Evolutionary conservation across 2,113 vertebrate genomes (phyloP).

Genomic region (Nothocercus nigrocapillus): DNA sequence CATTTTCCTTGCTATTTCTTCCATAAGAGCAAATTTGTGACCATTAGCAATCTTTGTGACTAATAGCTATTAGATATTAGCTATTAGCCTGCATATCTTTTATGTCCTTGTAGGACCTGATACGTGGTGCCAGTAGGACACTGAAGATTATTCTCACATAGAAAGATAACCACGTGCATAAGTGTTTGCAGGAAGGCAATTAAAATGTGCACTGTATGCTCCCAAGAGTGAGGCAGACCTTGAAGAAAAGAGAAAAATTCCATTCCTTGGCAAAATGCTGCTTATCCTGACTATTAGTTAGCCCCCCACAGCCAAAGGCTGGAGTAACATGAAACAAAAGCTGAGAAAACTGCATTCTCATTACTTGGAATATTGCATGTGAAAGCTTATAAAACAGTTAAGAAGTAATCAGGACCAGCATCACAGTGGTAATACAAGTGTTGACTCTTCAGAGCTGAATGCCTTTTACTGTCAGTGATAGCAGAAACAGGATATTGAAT

Average conservation of each 20-base stretch:
- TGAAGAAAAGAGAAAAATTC: slow-evolving; percentile 18
- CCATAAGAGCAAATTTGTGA: slow-evolving; percentile 10
- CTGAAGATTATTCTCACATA: slow-evolving; percentile 8
- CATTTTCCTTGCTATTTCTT: slow-evolving; percentile 19
- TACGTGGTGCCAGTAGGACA: background rate
- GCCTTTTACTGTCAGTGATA: background rate
- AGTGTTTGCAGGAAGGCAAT: slow-evolving; percentile 40
- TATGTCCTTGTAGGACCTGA: background rate
- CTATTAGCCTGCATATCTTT: background rate
- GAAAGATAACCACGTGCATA: slow-evolving; percentile 39
- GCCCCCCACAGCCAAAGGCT: background rate
- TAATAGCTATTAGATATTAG: too few relatives aligned
- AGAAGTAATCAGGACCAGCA: background rate
- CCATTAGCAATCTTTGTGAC: background rate
- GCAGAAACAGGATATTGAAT: background rate
- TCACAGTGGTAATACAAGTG: background rate
- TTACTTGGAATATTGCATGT: slow-evolving; percentile 16
- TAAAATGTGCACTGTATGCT: background rate
- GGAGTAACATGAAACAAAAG: background rate
- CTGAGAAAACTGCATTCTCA: background rate
- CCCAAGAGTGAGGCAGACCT: background rate
- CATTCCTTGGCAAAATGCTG: background rate
- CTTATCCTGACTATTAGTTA: slow-evolving; percentile 12
- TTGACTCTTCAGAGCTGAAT: background rate
- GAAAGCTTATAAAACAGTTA: background rate